These are phyloP conservation scores for Cisticola juncidis DNA, from an alignment of 2,113 vertebrate genomes.

Conservation along the genomic window DNA sequence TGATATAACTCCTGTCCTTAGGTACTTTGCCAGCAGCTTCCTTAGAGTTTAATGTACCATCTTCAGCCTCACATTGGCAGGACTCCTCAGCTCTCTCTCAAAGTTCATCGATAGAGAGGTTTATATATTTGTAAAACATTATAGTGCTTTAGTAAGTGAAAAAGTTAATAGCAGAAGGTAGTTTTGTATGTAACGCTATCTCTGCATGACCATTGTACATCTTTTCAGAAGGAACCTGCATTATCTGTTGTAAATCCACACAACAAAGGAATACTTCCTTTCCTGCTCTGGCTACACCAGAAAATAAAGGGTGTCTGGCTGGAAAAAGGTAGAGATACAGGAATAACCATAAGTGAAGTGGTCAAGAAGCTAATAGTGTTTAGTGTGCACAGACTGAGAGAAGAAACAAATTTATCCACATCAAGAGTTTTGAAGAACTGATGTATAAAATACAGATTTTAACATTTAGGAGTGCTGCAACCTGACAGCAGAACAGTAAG, in stretches of 20 bases:
- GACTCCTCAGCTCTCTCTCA: not conserved
- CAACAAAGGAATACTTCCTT: not conserved
- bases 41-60: not conserved
- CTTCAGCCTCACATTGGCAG: not conserved
- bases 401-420: not conserved
- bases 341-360: not conserved
- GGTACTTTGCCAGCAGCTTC: not conserved
- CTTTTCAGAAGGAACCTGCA: not conserved
- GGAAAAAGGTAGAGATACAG: not conserved
- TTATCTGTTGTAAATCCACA: not conserved
- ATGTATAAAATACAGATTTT: not conserved
- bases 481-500: not conserved
- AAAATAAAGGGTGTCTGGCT: not conserved
- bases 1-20: not conserved
- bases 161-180: not conserved
- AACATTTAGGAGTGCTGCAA: not conserved
- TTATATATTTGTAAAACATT: not conserved
- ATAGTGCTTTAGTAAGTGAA: not conserved
- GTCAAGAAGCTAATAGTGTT: not conserved
- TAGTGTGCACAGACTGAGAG: not conserved
- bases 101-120: not conserved
- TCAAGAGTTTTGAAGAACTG: not conserved
- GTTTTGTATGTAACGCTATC: not conserved
- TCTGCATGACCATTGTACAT: not conserved
- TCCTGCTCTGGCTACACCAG: not conserved